Evolutionary conservation across 30 jellyfish, hydroid and myxozoan genomes (phyloP).

Genomic region (Aurelia aurita complex sp. Pacific): DNA sequence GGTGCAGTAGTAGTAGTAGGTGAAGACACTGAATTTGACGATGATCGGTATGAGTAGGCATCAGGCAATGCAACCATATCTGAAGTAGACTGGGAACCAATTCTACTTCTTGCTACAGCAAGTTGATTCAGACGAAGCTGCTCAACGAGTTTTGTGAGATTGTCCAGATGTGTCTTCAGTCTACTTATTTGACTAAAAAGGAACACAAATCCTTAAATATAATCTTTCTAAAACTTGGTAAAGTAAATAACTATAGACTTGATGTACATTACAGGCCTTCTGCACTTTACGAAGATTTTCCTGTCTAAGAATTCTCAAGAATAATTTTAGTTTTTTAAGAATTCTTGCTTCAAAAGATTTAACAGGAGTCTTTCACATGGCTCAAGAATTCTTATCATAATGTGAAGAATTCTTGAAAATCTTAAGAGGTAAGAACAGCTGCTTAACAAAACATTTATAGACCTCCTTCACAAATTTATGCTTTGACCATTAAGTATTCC

Average conservation of each 20-base stretch:
- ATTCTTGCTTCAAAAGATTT: too few species aligned
- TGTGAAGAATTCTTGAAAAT: too few species aligned
- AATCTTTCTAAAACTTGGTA: background rate
- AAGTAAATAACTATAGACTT: background rate
- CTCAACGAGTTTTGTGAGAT: constrained; percentile 78
- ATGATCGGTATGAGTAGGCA: constrained; percentile 12
- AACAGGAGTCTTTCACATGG: too few species aligned
- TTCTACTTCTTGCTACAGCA: constrained; percentile 58
- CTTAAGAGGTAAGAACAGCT: too few species aligned
- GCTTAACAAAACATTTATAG: too few species aligned
- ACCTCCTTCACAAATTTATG: too few species aligned
- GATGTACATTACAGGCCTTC: too few species aligned
- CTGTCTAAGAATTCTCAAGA: too few species aligned
- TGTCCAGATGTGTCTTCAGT: constrained; percentile 77
- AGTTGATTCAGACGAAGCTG: constrained; percentile 77
- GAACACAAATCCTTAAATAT: background rate
- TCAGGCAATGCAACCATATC: constrained; percentile 68
- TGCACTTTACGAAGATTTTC: too few species aligned
- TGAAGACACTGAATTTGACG: constrained; percentile 50
- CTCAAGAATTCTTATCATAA: too few species aligned
- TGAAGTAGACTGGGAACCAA: constrained; percentile 86
- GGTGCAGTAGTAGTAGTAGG: constrained; percentile 34
- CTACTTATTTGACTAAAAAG: constrained; percentile 65
- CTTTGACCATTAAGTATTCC: too few species aligned
- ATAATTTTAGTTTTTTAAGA: too few species aligned